Evolutionary conservation across 2,888 invertebrate genomes (phyloP).

Genomic region (Drosophila planitibia): DNA sequence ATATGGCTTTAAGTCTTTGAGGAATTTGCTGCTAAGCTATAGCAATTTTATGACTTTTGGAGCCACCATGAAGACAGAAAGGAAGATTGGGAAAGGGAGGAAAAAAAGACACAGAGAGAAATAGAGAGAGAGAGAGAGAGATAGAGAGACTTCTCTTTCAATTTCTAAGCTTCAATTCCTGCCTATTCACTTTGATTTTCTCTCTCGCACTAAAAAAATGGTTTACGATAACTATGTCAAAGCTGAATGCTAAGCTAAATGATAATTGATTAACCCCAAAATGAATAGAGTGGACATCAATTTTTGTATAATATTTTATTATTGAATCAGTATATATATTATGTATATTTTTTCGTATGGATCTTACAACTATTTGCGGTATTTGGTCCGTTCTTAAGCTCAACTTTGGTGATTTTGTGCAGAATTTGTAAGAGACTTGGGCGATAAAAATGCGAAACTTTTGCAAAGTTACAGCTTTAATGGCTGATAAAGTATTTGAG

Average conservation of each 20-base stretch:
- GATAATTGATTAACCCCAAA: background rate
- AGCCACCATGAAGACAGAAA: background rate
- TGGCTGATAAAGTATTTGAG: constrained; percentile 16
- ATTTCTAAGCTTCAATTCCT: background rate
- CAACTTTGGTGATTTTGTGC: background rate
- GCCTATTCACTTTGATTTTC: background rate
- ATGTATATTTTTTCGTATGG: too few relatives aligned
- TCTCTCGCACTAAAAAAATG: background rate
- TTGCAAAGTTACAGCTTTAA: constrained; percentile 3
- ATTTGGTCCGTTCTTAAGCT: background rate
- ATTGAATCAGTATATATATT: background rate
- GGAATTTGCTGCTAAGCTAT: background rate
- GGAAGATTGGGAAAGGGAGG: background rate
- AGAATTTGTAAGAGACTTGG: background rate
- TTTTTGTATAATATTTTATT: background rate
- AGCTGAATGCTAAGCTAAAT: background rate
- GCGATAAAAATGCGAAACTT: constrained; percentile 9
- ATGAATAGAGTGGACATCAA: too few relatives aligned
- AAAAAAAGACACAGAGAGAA: background rate
- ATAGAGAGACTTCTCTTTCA: background rate
- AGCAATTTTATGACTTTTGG: background rate
- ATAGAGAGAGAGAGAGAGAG: background rate
- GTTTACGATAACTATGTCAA: background rate
- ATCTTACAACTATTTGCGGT: too few relatives aligned
- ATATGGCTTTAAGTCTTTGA: background rate